phyloP scores from a whole-genome alignment of 1,140 invertebrate species.

The Tyrophagus putrescentiae region DNA sequence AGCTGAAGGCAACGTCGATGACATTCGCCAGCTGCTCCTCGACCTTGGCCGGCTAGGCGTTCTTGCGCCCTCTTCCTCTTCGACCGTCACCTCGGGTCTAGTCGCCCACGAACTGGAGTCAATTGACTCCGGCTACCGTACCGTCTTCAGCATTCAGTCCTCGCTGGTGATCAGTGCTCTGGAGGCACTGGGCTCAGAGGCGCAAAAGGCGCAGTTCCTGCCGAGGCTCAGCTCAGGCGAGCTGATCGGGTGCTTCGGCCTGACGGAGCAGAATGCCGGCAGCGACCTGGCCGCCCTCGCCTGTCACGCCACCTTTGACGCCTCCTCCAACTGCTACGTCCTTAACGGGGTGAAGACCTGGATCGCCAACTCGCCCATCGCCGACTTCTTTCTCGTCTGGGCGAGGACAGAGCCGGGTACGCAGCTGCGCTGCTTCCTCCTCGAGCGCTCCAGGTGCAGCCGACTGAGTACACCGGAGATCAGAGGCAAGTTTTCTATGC shows the following conservation, averaged over 20 bases:
- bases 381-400: constrained; percentile 81
- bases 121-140: constrained; percentile 51
- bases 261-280: constrained; percentile 96
- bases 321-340: constrained; percentile 57
- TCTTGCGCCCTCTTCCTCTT: constrained; percentile 80
- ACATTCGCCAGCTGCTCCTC: constrained; percentile 74
- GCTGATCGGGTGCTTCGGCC: constrained; percentile 59
- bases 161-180: constrained; percentile 88
- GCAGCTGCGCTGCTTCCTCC: constrained; percentile 78
- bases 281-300: constrained; percentile 81
- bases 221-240: constrained; percentile 50
- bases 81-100: constrained; percentile 84
- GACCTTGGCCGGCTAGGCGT: constrained; percentile 71
- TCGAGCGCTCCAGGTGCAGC: constrained; percentile 69
- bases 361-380: constrained; percentile 91
- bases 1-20: constrained; percentile 70
- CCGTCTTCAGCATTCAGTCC: constrained; percentile 92
- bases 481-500: constrained; percentile 90
- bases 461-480: constrained; percentile 86
- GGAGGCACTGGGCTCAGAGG: constrained; percentile 63
- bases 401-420: constrained; percentile 69
- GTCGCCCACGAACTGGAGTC: constrained; percentile 81
- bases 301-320: constrained; percentile 55
- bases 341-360: constrained; percentile 84
- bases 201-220: constrained; percentile 79